Conservation (phyloP, 2,888 invertebrate species). For the Stenolophus ochropezus region DNA sequence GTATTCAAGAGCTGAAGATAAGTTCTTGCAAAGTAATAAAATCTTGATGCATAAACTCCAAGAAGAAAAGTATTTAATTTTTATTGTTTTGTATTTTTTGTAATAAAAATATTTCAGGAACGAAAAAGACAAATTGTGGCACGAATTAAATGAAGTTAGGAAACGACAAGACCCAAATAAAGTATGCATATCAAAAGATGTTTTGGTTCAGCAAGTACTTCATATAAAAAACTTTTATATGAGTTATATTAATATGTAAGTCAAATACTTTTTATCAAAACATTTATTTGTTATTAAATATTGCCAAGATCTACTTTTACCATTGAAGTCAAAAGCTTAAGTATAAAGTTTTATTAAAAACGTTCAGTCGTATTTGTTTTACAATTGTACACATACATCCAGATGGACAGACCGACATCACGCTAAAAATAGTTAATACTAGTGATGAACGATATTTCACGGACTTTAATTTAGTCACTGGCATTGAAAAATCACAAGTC, state of each 20-base stretch:
- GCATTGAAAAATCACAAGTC: too few relatives aligned
- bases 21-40: conserved; percentile 2
- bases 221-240: neutral
- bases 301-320: too few relatives aligned
- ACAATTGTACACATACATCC: neutral
- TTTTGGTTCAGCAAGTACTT: neutral
- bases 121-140: neutral
- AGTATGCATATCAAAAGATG: neutral
- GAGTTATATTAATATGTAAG: conserved; percentile 28
- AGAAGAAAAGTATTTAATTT: neutral
- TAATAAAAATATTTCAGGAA: neutral
- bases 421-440: too few relatives aligned
- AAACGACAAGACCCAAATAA: neutral
- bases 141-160: neutral
- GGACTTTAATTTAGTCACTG: too few relatives aligned
- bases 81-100: neutral
- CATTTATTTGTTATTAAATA: too few relatives aligned
- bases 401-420: too few relatives aligned
- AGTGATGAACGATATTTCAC: too few relatives aligned
- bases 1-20: neutral
- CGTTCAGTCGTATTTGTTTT: neutral
- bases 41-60: neutral
- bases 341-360: too few relatives aligned
- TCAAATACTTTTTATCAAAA: neutral
- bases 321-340: too few relatives aligned